Base-by-base conservation (phyloP, 1,140 invertebrate genomes). In the Eriosoma lanigerum region DNA sequence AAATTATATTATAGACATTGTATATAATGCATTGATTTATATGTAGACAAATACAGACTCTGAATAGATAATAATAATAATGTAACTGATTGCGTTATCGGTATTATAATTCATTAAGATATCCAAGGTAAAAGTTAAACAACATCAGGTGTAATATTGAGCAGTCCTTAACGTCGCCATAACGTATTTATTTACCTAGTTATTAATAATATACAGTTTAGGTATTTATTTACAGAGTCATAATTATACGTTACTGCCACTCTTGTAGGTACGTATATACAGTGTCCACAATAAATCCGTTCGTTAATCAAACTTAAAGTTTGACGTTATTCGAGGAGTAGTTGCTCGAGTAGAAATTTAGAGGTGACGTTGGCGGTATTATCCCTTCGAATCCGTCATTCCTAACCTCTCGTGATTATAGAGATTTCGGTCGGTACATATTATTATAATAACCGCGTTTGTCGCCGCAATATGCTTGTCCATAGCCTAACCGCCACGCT, bases 241-340 rank as follows among this genome's bases (percentile, higher is more conserved):
- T 26, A 58, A 12, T 58, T 58, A 17, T 62, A 24, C 58, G 26
- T 19, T 24, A 29, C 13, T 17, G 9, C 24, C 62, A n/a, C 17
- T 4, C 3, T 17, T n/a, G 17, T n/a, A 3, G n/a, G n/a, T n/a
- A n/a, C n/a, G n/a, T n/a, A n/a, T n/a, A n/a, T n/a, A n/a, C n/a
- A n/a, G n/a, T n/a, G n/a, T n/a, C n/a, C n/a, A 32, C 32, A 62
- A 62, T 62, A 38, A 62, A 44, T 44, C 4, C 12, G 64, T 44
- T 21, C 64, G 64, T 66, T 38, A 44, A 66, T 66, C 38, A 66
- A 66, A 66, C 38, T 46, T 66, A 21, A 66, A 66, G 64, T 66
- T 66, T 66, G 29, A 66, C 64, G 64, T 66, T 66, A n/a, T 66
- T 32, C 60, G 38, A 66, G 44, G 32, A 66, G 32, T 44, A 19